Evolutionary conservation across 1,140 invertebrate genomes (phyloP).

Genomic region (Drosophila lini): DNA sequence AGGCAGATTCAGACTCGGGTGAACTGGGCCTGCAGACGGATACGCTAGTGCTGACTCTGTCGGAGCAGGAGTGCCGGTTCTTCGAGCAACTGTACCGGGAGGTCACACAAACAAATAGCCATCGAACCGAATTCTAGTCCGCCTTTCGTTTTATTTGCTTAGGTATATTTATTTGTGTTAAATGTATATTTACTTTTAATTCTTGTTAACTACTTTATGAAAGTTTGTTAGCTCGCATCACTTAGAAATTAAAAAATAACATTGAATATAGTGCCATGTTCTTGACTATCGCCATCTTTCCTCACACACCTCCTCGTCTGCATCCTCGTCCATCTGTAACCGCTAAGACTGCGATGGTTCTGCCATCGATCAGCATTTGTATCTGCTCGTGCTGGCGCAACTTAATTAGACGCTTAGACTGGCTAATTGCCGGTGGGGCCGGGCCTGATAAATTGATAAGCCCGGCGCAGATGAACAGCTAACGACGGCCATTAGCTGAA

Average conservation of each 20-base stretch:
- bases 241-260: too few species aligned
- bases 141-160: background rate
- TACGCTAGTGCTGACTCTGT: conserved; percentile 56
- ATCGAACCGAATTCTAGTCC: conserved; percentile 2
- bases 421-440: conserved; percentile 63
- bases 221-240: background rate
- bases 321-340: conserved; percentile 7
- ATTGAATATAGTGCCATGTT: conserved; percentile 1
- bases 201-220: background rate
- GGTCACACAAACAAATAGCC: background rate
- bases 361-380: conserved; percentile 71
- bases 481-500: conserved; percentile 76
- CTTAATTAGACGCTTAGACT: conserved; percentile 79
- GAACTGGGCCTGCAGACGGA: conserved; percentile 34
- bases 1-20: background rate
- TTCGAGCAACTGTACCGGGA: conserved; percentile 54
- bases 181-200: background rate
- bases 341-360: background rate
- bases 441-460: conserved; percentile 76
- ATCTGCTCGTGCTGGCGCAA: conserved; percentile 63
- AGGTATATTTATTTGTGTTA: background rate
- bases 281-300: conserved; percentile 1
- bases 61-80: conserved; percentile 60
- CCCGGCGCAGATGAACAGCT: conserved; percentile 73
- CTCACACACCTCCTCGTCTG: background rate